A percentile compares a stretch with the other conserved stretches of the same genome.
Evolutionary conservation across 2,888 invertebrate species (phyloP).

Genomic region (Oxyteleia sp.): DNA sequence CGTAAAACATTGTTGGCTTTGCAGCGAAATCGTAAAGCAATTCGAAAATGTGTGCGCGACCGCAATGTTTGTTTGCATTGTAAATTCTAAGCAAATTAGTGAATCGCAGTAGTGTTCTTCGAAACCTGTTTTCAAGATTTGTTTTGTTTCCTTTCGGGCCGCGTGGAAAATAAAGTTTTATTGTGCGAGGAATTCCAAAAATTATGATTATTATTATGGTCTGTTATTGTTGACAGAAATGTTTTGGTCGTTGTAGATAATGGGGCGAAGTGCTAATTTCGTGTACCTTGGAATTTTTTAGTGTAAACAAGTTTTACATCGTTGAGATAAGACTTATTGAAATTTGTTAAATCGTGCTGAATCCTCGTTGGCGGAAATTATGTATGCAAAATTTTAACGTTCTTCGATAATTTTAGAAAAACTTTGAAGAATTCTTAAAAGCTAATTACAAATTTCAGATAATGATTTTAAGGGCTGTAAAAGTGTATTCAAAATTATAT

Average conservation of each 20-base stretch:
- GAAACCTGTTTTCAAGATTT: neutral
- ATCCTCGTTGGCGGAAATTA: too few relatives aligned
- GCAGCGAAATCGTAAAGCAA: slow-evolving; percentile 15
- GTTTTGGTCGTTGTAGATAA: neutral
- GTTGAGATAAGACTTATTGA: too few relatives aligned
- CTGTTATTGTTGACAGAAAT: neutral
- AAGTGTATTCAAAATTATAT: too few relatives aligned
- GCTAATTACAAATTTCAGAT: too few relatives aligned
- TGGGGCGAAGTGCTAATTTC: neutral
- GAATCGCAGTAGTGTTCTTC: neutral
- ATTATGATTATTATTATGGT: neutral
- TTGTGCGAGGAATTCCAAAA: neutral
- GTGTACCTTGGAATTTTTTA: neutral
- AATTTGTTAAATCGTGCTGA: too few relatives aligned
- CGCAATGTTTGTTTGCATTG: slow-evolving; percentile 21
- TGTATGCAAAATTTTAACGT: too few relatives aligned
- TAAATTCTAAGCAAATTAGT: slow-evolving; percentile 5
- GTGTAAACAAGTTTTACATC: too few relatives aligned
- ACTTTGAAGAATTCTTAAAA: too few relatives aligned
- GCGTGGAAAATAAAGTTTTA: neutral
- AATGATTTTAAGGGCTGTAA: too few relatives aligned
- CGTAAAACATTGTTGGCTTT: slow-evolving; percentile 1
- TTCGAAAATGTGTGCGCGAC: slow-evolving; percentile 2
- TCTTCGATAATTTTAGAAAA: too few relatives aligned
- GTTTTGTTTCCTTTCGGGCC: neutral